Evolutionary conservation across 2,797 vertebrate species (phyloP).

Genomic region (Numenius phaeopus): DNA sequence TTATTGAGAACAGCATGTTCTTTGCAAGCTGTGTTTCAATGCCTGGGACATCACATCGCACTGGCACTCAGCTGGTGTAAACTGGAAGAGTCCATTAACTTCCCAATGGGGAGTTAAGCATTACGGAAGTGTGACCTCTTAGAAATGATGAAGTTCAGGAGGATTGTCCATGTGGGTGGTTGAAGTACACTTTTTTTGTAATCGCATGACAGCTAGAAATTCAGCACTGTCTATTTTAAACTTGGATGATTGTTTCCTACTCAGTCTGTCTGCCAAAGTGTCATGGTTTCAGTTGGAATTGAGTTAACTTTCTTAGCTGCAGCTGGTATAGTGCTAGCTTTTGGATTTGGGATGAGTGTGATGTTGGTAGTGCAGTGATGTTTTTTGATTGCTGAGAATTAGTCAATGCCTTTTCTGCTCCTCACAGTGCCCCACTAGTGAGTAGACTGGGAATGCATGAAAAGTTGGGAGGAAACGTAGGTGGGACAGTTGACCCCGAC

Average conservation of each 20-base stretch:
- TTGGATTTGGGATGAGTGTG: not conserved
- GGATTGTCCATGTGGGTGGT: not conserved
- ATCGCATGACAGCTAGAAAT: not conserved
- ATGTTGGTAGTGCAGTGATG: not conserved
- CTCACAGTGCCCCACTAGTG: not conserved
- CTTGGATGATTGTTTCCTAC: not conserved
- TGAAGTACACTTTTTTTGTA: not conserved
- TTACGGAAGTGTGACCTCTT: not conserved
- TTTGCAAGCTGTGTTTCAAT: slow-evolving; percentile 15
- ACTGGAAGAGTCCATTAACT: slow-evolving; percentile 38
- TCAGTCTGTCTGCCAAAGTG: not conserved
- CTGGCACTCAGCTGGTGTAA: slow-evolving; percentile 1
- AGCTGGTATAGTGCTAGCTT: not conserved
- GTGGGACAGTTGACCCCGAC: not conserved
- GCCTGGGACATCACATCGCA: not conserved
- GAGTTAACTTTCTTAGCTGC: not conserved
- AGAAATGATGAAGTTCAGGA: not conserved
- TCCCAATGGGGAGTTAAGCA: slow-evolving; percentile 6
- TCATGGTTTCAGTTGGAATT: not conserved
- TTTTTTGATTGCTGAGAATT: not conserved
- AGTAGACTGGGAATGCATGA: not conserved
- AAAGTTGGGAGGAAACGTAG: not conserved
- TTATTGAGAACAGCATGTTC: not conserved
- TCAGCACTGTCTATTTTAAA: not conserved
- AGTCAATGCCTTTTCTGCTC: not conserved